Evolutionary conservation across 2,888 invertebrate genomes (phyloP), one percentile per base, ranked within the genome.

Genomic region (Steromphala cineraria): DNA sequence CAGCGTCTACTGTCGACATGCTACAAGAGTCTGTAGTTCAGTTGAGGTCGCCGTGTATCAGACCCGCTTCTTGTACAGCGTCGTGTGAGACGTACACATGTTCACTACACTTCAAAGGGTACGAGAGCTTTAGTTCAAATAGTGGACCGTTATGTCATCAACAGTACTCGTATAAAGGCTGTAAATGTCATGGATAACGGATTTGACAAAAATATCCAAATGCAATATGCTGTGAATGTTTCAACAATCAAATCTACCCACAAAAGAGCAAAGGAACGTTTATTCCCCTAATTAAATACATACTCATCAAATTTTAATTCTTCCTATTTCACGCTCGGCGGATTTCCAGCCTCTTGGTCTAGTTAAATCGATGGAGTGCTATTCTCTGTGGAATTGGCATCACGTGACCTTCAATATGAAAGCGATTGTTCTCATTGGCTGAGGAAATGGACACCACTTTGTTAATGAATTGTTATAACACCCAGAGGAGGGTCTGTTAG

Each of bases 391-490:
- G 71, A 31, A 71, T 71, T 15, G 17, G 8, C 19, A 36, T 71
- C 71, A 71, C 71, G 71, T 71, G 71, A 36, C 40, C 36, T 36
- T 31, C 31, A 40, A 71, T 71, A 71, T 71, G 31, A 40, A 71
- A 71, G 28, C 71, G 71, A 19, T 71, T 36, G 19, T 19, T 71
- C 71, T 40, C 36, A 71, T 71, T 71, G 71, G 71, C 31, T 71
- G 71, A 71, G 28, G 71, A 71, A 71, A 71, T 71, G 15, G 71
- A 71, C 28, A 71, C 71, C 71, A 71, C 71, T 71, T 71, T 40
- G 71, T 71, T 71, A 71, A 71, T 71, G 71, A 71, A 36, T 36
- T 71, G 40, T 71, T 71, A 71, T 71, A 71, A 31, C 71, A 28
- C 71, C 71, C 71, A 31, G 71, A 71, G 71, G 71, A 71, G 40